Conservation (phyloP, 2,113 vertebrate genomes). For the Tringa solitaria region DNA sequence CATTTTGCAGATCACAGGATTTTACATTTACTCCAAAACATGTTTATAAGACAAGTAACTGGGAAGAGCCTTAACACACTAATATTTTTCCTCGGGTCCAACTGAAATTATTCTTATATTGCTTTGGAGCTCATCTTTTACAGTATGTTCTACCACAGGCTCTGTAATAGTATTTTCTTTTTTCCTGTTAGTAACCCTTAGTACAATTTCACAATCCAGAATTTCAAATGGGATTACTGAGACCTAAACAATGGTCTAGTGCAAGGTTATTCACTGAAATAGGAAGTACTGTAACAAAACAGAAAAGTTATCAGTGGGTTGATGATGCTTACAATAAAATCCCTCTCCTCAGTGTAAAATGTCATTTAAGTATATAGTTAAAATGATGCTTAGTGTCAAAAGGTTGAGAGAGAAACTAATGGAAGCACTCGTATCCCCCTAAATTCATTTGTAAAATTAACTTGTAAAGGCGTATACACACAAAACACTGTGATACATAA, state of each 20-base stretch:
- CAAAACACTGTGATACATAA: not conserved
- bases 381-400: not conserved
- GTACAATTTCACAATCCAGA: not conserved
- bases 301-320: not conserved
- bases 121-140: constrained; percentile 19
- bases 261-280: not conserved
- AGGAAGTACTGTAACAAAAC: not conserved
- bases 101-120: constrained; percentile 17
- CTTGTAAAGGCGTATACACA: not conserved
- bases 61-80: constrained; percentile 31
- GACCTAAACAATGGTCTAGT: not conserved
- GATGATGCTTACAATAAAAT: not conserved
- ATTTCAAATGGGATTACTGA: not conserved
- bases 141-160: not conserved
- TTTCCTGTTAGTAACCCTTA: not conserved
- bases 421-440: not conserved
- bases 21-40: constrained; percentile 51
- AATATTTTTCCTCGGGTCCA: constrained; percentile 12
- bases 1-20: constrained; percentile 53
- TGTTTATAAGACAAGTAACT: constrained; percentile 45
- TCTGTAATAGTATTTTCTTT: not conserved
- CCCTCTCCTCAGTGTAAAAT: not conserved
- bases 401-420: not conserved
- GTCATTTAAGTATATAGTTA: not conserved
- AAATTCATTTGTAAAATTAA: not conserved